Evolutionary conservation across 2,797 vertebrate genomes (phyloP), one percentile per base, ranked within the genome.

Genomic region (Hemitrygon akajei): DNA sequence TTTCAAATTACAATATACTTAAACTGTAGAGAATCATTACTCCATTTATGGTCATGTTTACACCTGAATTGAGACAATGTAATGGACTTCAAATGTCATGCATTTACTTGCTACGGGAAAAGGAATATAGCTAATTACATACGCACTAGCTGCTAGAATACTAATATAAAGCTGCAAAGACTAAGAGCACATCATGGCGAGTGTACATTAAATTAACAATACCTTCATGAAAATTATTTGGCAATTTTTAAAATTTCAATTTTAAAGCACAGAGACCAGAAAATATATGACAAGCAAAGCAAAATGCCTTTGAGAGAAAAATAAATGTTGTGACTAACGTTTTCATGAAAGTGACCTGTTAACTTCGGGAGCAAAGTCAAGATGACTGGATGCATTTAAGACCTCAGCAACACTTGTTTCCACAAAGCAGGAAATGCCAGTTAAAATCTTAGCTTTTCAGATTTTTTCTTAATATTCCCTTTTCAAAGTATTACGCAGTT

Each of bases 401-500:
- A 92, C 27, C 34, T 93, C 58, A 75, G 91, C 71, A 56, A 37
- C 27, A 69, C 73, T 93, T 58, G 76, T 75, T 58, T 93, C 86
- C 27, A n/a, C 47, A 58, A 30, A 47, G 25, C 56, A 76, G n/a
- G 91, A 93, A 93, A 76, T 40, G 71, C 25, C 25, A 76, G 91
- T 56, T 76, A 75, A 92, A 92, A 92, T 56, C 37, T 30, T 20
- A 75, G 69, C 34, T 73, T 66, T 0, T 47, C 27, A 73, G 34
- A 25, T 86, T 76, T 93, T 69, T 37, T 93, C 27, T 92, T n/a
- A 56, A 56, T 76, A 30, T 93, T 93, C 71, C 91, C 91, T 93
- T 93, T 93, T 93, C 71, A 75, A 93, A 89, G 69, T 76, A 73
- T 93, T 76, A 76, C 58, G 86, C 86, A 89, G 86, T 69, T 69